phyloP scores from a whole-genome alignment of 2,888 invertebrate species.

The Mythimna lalbum region DNA sequence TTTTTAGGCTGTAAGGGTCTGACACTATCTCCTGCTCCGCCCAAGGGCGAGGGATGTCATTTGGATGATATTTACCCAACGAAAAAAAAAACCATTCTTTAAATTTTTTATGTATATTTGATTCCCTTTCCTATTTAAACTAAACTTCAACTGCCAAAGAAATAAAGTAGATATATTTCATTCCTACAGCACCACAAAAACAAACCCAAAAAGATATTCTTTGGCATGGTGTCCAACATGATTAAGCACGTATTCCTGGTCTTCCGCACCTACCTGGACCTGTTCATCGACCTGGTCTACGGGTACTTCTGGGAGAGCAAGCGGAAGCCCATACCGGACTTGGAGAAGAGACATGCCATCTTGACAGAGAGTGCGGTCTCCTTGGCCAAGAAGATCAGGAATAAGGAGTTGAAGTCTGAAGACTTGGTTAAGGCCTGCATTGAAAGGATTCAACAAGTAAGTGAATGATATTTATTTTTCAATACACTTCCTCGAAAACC shows the following conservation, averaged over 20 bases:
- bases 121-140: too few relatives aligned
- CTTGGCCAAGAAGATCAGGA: slow-evolving; percentile 92
- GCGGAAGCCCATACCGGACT: slow-evolving; percentile 75
- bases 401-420: slow-evolving; percentile 91
- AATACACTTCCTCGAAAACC: too few relatives aligned
- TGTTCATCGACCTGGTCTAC: slow-evolving; percentile 80
- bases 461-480: slow-evolving; percentile 39
- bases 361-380: slow-evolving; percentile 92
- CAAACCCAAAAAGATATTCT: slow-evolving; percentile 80
- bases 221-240: slow-evolving; percentile 79
- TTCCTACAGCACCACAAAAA: slow-evolving; percentile 71
- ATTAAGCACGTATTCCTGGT: slow-evolving; percentile 77
- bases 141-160: too few relatives aligned
- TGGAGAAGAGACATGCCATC: slow-evolving; percentile 79
- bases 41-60: too few relatives aligned
- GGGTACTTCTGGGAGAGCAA: slow-evolving; percentile 79
- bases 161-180: too few relatives aligned
- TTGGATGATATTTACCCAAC: too few relatives aligned
- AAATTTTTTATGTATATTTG: too few relatives aligned
- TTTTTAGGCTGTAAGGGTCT: too few relatives aligned
- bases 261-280: slow-evolving; percentile 79
- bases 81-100: too few relatives aligned
- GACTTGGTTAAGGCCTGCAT: slow-evolving; percentile 94
- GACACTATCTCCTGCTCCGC: too few relatives aligned
- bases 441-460: slow-evolving; percentile 93